Evolutionary conservation across 2,888 invertebrate genomes (phyloP), one percentile per base, ranked within the genome.

Genomic region (Pristionchus entomophagus): DNA sequence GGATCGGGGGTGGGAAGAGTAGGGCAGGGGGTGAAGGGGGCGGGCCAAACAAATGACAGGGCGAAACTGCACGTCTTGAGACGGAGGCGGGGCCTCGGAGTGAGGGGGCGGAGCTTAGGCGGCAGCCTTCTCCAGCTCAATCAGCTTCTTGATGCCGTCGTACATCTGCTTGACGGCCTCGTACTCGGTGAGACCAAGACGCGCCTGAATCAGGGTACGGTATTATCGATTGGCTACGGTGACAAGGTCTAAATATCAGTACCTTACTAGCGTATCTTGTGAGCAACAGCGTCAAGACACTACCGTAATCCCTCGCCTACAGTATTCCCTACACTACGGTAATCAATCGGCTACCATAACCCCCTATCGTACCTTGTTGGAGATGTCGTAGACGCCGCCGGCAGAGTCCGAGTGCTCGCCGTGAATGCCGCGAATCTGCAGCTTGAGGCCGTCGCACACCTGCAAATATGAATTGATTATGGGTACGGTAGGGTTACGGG

Each of bases 351-450:
- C n/a, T n/a, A 8, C 56, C 56, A 14, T 41, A 12, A 8, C 45
- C 45, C 41, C n/a, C 22, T 84, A 49, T 32, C 84, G 62, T 51
- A 84, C 84, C 93, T 96, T 96, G 93, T 97, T 97, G 35, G 96
- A 95, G 22, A 97, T 95, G 89, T 95, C 95, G 22, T 96, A 96
- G 94, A 97, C 96, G 88, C 97, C 97, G 90, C 97, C 97, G 94
- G 97, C 97, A 89, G 97, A 97, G 0, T 97, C 97, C 87, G 97
- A 97, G 95, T 97, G 97, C 95, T 97, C 97, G 90, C 97, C 97
- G 91, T 97, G 96, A 88, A 97, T 97, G 86, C 83, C 88, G 91
- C 96, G 95, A 89, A 96, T 95, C 91, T 96, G 95, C 14, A 97
- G 94, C 2, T 96, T 96, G 87, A 97, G 95, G 88, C 96, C 96